phyloP scores from a whole-genome alignment of 2,888 invertebrate species.

The Toxonevra muliebris region DNA sequence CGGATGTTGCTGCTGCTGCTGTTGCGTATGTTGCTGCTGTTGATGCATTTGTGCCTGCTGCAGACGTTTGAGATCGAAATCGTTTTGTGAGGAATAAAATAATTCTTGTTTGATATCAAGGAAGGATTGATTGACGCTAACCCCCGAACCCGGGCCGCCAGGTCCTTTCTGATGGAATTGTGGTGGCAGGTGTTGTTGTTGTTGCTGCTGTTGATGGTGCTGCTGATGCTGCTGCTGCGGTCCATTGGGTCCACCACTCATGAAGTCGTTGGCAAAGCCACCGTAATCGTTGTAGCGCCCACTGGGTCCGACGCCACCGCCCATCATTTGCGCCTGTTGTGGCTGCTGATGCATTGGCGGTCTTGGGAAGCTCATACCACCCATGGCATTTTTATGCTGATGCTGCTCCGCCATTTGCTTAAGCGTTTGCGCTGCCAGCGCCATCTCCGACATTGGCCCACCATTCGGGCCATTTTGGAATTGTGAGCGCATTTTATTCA shows the following conservation, averaged over 20 bases:
- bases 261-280: slow-evolving; percentile 69
- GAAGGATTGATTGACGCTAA: slow-evolving; percentile 62
- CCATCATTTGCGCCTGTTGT: slow-evolving; percentile 66
- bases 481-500: slow-evolving; percentile 57
- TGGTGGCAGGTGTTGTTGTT: slow-evolving; percentile 56
- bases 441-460: slow-evolving; percentile 73
- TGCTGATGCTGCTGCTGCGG: slow-evolving; percentile 53
- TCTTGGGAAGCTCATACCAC: slow-evolving; percentile 69
- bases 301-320: slow-evolving; percentile 56
- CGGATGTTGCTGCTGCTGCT: slow-evolving; percentile 48
- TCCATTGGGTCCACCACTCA: slow-evolving; percentile 52
- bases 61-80: slow-evolving; percentile 65
- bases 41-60: slow-evolving; percentile 62
- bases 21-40: slow-evolving; percentile 54
- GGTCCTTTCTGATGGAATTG: slow-evolving; percentile 56
- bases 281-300: slow-evolving; percentile 71
- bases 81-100: slow-evolving; percentile 65
- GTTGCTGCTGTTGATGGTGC: slow-evolving; percentile 51
- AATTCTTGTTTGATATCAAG: slow-evolving; percentile 71
- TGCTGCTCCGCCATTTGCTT: slow-evolving; percentile 98
- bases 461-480: slow-evolving; percentile 55
- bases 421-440: slow-evolving; percentile 92
- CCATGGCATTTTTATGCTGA: slow-evolving; percentile 83
- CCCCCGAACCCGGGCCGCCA: slow-evolving; percentile 43
- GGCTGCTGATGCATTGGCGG: slow-evolving; percentile 62